phyloP scores from a whole-genome alignment of 2,797 vertebrate species.

The Gymnopithys bicolor region DNA sequence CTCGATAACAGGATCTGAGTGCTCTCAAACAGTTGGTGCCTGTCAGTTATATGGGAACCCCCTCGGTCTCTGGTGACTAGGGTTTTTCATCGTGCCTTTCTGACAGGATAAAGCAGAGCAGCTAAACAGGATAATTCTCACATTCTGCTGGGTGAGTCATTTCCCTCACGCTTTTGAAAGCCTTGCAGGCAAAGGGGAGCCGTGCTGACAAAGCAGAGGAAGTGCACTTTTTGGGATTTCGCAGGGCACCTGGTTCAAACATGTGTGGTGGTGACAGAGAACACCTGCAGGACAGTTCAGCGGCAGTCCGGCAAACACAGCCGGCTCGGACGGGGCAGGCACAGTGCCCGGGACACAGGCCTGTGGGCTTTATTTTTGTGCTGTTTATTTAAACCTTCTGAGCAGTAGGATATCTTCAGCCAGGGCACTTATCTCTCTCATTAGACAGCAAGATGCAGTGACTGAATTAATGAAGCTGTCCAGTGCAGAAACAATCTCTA shows the following conservation, averaged over 20 bases:
- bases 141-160: slow-evolving; percentile 75
- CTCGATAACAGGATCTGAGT: slow-evolving; percentile 64
- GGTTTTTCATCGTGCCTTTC: slow-evolving; percentile 65
- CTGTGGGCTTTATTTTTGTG: neutral
- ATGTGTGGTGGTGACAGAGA: slow-evolving; percentile 45
- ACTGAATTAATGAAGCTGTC: slow-evolving; percentile 70
- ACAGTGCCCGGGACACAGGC: neutral
- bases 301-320: neutral
- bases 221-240: slow-evolving; percentile 61
- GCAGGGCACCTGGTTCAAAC: slow-evolving; percentile 55
- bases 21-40: slow-evolving; percentile 48
- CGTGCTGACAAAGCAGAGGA: slow-evolving; percentile 69
- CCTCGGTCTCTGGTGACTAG: slow-evolving; percentile 33
- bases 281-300: slow-evolving; percentile 71
- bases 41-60: slow-evolving; percentile 52
- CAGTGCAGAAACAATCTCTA: neutral
- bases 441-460: slow-evolving; percentile 13
- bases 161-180: slow-evolving; percentile 73
- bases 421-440: neutral
- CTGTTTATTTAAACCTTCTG: slow-evolving; percentile 31
- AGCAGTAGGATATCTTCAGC: slow-evolving; percentile 5
- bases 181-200: slow-evolving; percentile 65
- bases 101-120: slow-evolving; percentile 71
- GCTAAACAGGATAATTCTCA: slow-evolving; percentile 75
- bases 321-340: neutral